Base-by-base conservation (phyloP, 2,797 vertebrate species). In the Mustela erminea region DNA sequence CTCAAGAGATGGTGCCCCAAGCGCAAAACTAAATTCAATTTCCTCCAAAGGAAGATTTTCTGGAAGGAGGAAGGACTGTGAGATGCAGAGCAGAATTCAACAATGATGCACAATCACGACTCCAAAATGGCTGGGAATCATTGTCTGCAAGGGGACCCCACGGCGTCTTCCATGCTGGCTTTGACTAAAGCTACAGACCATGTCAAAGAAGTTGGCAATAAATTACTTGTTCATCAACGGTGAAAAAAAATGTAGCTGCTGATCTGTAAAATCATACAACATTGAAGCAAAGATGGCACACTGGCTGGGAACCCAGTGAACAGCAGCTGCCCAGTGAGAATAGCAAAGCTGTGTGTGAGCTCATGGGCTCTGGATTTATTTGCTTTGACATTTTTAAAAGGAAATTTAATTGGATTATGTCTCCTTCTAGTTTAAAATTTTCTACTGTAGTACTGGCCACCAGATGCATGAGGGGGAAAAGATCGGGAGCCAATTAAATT, bases 401-500 rank as follows among this genome's bases (percentile, higher is more conserved):
- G 92, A 96, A 97, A 97, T 95, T 93, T 98, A 98, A 98, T 97
- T 98, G 95, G 96, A 96, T 97, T 98, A 96, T 97, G 95, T 97
- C 97, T 96, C 62, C 96, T 97, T 97, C 97, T 98, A 97, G 97
- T 98, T 98, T 97, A 92, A 98, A 97, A 97, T 78, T 93, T 98
- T 98, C 96, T 97, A 77, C 86, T 98, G 74, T 96, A 95, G 84
- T 75, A 97, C 80, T 97, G 95, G 98, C 88, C 97, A 95, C 89
- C 96, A 97, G 98, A 97, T 98, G 88, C 91, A 95, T 83, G 58
- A 78, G 49, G 92, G 92, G 81, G 41, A 66, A 98, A 95, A 97
- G 93, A 97, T 88, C 1, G 56, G 94, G 96, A 98, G 95, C 90
- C 97, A 97, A 97, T 98, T 97, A 97, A 97, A 97, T 93, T 95